These are phyloP conservation scores for Periplaneta americana DNA, from an alignment of 1,140 invertebrate genomes.

Conservation along the genomic window DNA sequence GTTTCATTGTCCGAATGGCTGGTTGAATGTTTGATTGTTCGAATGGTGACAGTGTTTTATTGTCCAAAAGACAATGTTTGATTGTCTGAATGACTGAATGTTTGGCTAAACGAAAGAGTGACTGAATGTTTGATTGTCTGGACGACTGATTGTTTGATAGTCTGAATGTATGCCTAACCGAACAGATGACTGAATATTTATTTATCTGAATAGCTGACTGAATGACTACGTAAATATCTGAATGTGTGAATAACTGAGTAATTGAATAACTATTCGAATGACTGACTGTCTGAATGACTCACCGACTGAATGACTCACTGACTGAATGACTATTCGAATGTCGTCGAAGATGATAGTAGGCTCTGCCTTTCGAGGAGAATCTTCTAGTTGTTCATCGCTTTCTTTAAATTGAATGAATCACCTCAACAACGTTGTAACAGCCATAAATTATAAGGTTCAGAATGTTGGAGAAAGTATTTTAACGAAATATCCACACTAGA, in stretches of 20 bases:
- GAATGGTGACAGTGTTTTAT: neutral
- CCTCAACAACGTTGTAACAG: too few relatives aligned
- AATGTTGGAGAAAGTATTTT: too few relatives aligned
- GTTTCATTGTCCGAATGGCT: neutral
- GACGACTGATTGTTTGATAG: neutral
- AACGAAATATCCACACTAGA: too few relatives aligned
- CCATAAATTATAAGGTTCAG: too few relatives aligned
- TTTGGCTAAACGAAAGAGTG: neutral
- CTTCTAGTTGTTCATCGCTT: too few relatives aligned
- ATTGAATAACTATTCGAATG: neutral
- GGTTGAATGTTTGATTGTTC: neutral
- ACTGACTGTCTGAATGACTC: neutral
- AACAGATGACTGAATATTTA: neutral
- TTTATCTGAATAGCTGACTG: neutral
- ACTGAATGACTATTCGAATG: neutral
- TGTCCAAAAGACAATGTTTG: neutral
- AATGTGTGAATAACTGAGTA: neutral
- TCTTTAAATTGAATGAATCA: too few relatives aligned
- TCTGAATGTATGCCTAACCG: neutral
- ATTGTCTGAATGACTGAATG: neutral
- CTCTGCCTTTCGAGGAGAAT: too few relatives aligned
- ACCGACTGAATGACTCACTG: constrained; percentile 16
- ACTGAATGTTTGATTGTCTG: neutral
- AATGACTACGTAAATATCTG: neutral
- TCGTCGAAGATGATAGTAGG: neutral